Conservation (phyloP, 2,113 vertebrate genomes). For the Triplophysa dalaica region DNA sequence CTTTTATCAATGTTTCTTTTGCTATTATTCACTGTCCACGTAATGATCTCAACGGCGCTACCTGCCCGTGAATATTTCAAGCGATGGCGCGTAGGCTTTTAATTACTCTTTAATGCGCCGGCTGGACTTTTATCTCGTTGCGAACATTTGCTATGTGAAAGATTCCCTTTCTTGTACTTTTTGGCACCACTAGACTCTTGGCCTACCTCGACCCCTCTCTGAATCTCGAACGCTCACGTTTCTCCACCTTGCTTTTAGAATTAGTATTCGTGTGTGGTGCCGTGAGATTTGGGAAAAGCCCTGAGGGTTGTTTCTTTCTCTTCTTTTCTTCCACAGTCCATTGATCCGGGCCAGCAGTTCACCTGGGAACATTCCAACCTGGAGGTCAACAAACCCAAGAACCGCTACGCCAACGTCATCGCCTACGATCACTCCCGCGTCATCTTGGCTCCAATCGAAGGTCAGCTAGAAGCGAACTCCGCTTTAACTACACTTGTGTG, state of each 20-base stretch:
- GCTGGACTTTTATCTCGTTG: not conserved
- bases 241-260: not conserved
- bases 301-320: constrained; percentile 27
- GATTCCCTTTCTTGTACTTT: not conserved
- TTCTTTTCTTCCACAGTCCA: constrained; percentile 78
- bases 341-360: constrained; percentile 98
- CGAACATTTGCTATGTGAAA: not conserved
- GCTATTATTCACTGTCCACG: constrained; percentile 55
- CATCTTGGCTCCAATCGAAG: constrained; percentile 93
- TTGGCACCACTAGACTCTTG: not conserved
- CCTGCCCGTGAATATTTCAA: constrained; percentile 53
- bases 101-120: constrained; percentile 42
- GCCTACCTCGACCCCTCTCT: not conserved
- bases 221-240: not conserved
- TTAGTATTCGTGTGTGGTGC: constrained; percentile 12
- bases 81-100: constrained; percentile 47
- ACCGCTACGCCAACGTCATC: constrained; percentile 97
- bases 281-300: constrained; percentile 30
- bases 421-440: constrained; percentile 97
- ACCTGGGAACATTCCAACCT: constrained; percentile 99
- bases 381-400: constrained; percentile 98
- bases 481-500: not conserved
- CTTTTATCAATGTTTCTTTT: constrained; percentile 65
- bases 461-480: constrained; percentile 65
- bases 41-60: constrained; percentile 57